Percentiles rank a stretch among this genome's conserved stretches.
Conservation (phyloP, 2,113 vertebrate species). For the Grammatotria lemairii region DNA sequence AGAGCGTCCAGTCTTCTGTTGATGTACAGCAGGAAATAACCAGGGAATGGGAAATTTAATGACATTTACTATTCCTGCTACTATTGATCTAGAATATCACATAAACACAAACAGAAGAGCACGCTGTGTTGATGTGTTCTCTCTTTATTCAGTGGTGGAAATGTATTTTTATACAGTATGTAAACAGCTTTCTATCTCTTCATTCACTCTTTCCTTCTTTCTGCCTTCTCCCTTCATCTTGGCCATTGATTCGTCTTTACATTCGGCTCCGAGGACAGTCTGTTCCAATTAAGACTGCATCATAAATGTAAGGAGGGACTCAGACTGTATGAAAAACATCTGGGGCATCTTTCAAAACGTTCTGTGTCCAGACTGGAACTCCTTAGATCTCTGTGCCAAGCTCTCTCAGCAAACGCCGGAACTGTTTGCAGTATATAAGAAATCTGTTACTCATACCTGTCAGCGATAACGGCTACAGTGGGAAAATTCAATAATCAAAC, state of each 20-base stretch:
- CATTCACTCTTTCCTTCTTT: background rate
- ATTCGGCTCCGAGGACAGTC: constrained; percentile 8
- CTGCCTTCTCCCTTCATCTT: background rate
- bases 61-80: constrained; percentile 2
- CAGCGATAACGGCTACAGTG: background rate
- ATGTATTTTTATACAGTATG: background rate
- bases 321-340: constrained; percentile 15
- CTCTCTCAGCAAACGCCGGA: background rate
- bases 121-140: background rate
- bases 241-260: background rate
- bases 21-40: constrained; percentile 19
- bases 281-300: constrained; percentile 35
- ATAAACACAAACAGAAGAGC: background rate
- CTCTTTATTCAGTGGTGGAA: background rate
- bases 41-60: background rate
- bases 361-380: background rate
- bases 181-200: background rate
- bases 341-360: constrained; percentile 5
- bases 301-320: constrained; percentile 1
- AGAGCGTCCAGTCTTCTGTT: background rate
- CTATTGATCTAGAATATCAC: background rate
- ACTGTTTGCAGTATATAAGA: background rate
- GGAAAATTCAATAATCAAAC: background rate
- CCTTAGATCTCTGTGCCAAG: background rate
- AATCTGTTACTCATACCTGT: background rate